Evolutionary conservation across 2,797 vertebrate species (phyloP).

Genomic region (Cygnus olor): DNA sequence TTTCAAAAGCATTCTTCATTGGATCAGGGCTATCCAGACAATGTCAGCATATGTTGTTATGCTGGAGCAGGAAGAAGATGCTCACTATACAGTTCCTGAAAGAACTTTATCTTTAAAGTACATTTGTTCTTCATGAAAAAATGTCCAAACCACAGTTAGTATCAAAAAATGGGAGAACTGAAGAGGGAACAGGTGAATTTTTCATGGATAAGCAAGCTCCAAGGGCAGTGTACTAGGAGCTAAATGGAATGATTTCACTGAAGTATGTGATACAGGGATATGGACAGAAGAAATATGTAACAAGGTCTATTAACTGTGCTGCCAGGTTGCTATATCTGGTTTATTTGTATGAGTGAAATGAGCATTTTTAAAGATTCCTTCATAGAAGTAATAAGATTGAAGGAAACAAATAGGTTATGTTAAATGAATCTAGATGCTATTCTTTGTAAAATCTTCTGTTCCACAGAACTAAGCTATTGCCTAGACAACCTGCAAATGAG

Average conservation of each 20-base stretch:
- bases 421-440: not conserved
- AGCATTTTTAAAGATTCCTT: not conserved
- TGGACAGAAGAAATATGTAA: not conserved
- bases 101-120: not conserved
- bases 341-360: not conserved
- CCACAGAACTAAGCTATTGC: not conserved
- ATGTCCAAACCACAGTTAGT: rapidly evolving
- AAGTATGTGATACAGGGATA: not conserved
- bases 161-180: not conserved
- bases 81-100: not conserved
- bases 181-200: not conserved
- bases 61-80: rapidly evolving
- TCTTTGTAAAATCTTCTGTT: not conserved
- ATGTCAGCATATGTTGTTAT: not conserved
- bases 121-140: not conserved
- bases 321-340: not conserved
- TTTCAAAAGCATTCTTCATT: rapidly evolving
- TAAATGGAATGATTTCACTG: not conserved
- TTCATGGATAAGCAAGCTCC: not conserved
- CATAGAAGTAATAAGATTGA: not conserved
- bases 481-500: not conserved
- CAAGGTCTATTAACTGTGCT: not conserved
- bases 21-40: not conserved
- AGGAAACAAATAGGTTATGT: not conserved
- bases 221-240: not conserved